Evolutionary conservation across 2,888 invertebrate genomes (phyloP).

Genomic region (Agrochola macilenta): DNA sequence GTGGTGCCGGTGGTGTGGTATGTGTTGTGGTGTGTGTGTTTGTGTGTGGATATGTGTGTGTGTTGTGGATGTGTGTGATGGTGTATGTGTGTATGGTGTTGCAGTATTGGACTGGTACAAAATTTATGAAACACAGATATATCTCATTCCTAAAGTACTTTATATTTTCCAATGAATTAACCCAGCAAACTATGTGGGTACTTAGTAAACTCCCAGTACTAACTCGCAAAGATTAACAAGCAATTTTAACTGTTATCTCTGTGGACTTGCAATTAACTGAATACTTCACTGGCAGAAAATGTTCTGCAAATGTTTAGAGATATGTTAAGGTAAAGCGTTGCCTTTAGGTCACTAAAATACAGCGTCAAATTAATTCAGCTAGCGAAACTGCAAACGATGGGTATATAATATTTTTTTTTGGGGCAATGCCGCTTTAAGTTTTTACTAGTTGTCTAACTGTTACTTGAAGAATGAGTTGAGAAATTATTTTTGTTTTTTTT

Average conservation of each 20-base stretch:
- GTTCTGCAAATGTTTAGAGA: constrained; percentile 29
- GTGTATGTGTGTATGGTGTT: too few relatives aligned
- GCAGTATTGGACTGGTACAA: background rate
- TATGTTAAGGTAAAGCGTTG: background rate
- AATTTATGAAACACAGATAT: background rate
- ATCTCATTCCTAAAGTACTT: background rate
- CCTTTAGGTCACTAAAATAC: constrained; percentile 11
- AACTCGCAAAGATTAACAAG: constrained; percentile 39
- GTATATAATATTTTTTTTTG: too few relatives aligned
- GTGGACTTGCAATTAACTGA: constrained; percentile 43
- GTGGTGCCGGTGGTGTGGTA: too few relatives aligned
- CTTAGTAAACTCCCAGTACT: constrained; percentile 25
- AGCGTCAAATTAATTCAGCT: too few relatives aligned
- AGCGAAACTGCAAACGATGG: too few relatives aligned
- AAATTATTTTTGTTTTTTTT: too few relatives aligned
- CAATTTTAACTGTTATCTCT: constrained; percentile 39
- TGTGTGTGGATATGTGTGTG: too few relatives aligned
- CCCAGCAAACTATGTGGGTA: constrained; percentile 10
- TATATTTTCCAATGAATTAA: constrained; percentile 16
- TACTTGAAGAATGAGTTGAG: too few relatives aligned
- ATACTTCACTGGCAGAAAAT: constrained; percentile 27
- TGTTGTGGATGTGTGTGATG: too few relatives aligned
- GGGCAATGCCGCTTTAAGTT: too few relatives aligned
- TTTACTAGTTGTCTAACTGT: too few relatives aligned
- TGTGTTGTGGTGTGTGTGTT: too few relatives aligned